Evolutionary conservation across 53 echinoderm and acorn worm species (phyloP), one percentile per base, ranked within the genome.

Genomic region (Echinometra lucunter): DNA sequence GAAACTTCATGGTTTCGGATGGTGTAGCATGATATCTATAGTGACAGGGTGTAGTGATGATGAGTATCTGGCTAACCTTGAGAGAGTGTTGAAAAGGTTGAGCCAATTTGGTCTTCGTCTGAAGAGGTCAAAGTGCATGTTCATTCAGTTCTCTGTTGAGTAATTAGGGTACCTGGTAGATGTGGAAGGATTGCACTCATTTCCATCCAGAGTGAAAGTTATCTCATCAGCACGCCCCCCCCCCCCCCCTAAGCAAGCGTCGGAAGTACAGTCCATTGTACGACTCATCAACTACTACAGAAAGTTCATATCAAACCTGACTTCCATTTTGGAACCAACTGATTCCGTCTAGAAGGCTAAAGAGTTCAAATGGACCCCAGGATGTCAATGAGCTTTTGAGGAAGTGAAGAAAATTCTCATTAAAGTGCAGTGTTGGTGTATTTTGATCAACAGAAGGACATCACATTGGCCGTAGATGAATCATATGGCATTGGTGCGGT

Each of bases 11-110:
- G 95, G 95, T 17, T 7, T 95, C 0, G n/a, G 34, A 45, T 0
- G 92, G 92, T 17, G 92, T 93, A 11, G 83, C 66, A 27, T 92
- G 95, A 23, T 92, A 92, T 19, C 56, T 95, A 82, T 95, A 11
- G 66, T 95, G 8, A 83, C 87, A 1, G 87, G 49, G 8, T 28
- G 18, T 35, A 47, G 44, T 87, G 93, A 95, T 38, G 44, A 87
- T 8, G 93, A 92, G 25, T 93, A 95, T 44, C 8, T 2, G 11
- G 44, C 38, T 2, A 92, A 93, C 49, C 72, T 95, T 16, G 23
- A 82, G n/a, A 47, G 74, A 18, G 95, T 95, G 49, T 67, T 95
- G 3, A 55, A 75, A 10, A 75, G 82, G 42, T 37, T 95, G 11
- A 42, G 58, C 45, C n/a, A 91, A 28, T 92, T 66, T 45, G 88